Conservation (phyloP, 2,797 vertebrate species). For the Rhinichthys osculus region DNA sequence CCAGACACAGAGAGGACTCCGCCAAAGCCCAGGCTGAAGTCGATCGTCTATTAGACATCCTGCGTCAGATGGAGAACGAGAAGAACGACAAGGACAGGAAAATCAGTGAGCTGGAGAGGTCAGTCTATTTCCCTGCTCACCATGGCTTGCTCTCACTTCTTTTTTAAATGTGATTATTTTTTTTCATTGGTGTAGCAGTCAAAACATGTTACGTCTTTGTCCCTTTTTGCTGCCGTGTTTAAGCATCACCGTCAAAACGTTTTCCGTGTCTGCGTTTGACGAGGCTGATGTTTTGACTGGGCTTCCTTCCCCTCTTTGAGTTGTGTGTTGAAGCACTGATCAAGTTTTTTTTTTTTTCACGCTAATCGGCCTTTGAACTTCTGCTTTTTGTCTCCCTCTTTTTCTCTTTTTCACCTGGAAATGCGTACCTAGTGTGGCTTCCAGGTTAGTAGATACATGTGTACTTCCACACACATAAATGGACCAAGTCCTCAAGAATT, state of each 20-base stretch:
- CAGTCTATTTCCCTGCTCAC: conserved; percentile 57
- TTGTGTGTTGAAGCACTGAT: conserved; percentile 29
- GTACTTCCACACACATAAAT: conserved; percentile 32
- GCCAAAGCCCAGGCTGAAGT: conserved; percentile 96
- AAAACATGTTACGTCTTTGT: conserved; percentile 24
- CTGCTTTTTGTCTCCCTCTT: conserved; percentile 58
- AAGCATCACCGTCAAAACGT: conserved; percentile 21
- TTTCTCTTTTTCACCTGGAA: conserved; percentile 59
- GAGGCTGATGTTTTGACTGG: conserved; percentile 33
- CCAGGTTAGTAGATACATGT: conserved; percentile 63
- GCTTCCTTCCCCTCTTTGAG: neutral
- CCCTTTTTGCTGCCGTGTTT: conserved; percentile 14
- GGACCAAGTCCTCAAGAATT: neutral
- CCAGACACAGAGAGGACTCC: conserved; percentile 88
- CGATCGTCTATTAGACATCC: conserved; percentile 94
- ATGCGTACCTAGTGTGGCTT: conserved; percentile 63
- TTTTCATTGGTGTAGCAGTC: neutral
- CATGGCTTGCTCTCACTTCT: neutral
- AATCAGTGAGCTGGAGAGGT: conserved; percentile 97
- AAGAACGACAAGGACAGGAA: conserved; percentile 99
- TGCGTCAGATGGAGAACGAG: conserved; percentile 98
- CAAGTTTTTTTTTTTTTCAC: conserved; percentile 36
- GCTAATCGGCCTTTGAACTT: conserved; percentile 55
- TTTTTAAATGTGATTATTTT: conserved; percentile 22
- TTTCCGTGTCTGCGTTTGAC: conserved; percentile 35